Evolutionary conservation across 2,113 vertebrate genomes (phyloP).

Genomic region (Lasiurus cinereus): DNA sequence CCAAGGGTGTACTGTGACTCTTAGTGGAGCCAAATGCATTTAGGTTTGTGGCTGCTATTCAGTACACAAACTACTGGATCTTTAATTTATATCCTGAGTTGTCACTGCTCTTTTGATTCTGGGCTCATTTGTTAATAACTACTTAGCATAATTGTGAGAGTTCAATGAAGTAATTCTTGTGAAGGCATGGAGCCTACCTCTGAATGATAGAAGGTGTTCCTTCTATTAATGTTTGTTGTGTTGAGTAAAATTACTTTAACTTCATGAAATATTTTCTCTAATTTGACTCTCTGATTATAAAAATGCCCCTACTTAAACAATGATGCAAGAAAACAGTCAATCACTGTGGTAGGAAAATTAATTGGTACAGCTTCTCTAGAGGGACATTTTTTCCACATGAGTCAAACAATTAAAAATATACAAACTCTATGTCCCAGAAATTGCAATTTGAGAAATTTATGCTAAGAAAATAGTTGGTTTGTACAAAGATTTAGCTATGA

Average conservation of each 20-base stretch:
- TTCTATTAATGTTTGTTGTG: neutral
- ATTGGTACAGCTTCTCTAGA: neutral
- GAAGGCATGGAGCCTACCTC: neutral
- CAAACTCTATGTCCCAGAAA: neutral
- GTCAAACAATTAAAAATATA: neutral
- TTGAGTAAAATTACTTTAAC: conserved; percentile 22
- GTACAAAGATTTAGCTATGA: neutral
- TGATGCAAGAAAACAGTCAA: neutral
- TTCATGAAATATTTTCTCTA: conserved; percentile 41
- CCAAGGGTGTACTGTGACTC: neutral
- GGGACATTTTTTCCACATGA: neutral
- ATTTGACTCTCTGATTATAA: conserved; percentile 4
- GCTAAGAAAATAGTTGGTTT: neutral
- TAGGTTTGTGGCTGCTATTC: neutral
- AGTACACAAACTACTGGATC: neutral
- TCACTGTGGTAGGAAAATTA: neutral
- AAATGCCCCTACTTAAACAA: neutral
- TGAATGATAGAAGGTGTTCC: neutral
- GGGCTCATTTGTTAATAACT: neutral
- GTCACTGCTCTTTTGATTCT: neutral
- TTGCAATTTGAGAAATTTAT: neutral
- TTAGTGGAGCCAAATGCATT: neutral
- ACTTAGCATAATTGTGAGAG: neutral
- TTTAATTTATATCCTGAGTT: neutral
- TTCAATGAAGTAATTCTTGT: neutral